Evolutionary conservation across 2,888 invertebrate species (phyloP).

Genomic region (Linnaemya vulpina): DNA sequence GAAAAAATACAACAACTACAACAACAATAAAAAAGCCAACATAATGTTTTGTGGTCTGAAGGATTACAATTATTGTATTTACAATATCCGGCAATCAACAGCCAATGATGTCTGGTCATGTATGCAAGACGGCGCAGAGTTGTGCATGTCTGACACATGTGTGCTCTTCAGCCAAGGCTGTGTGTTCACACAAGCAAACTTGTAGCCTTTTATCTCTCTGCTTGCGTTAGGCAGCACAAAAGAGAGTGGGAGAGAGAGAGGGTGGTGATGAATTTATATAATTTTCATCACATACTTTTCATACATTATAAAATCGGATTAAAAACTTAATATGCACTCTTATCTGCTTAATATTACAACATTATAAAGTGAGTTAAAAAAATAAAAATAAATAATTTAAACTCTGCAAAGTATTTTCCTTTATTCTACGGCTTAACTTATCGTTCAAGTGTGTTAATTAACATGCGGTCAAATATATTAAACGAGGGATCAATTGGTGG

Average conservation of each 20-base stretch:
- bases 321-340: constrained; percentile 47
- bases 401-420: constrained; percentile 9
- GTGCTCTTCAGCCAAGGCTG: not conserved
- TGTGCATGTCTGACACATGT: not conserved
- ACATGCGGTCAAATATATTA: constrained; percentile 62
- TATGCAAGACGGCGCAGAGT: constrained; percentile 14
- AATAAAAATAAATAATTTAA: constrained; percentile 2
- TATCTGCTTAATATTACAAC: constrained; percentile 30
- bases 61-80: constrained; percentile 69
- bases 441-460: constrained; percentile 59
- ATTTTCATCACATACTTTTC: constrained; percentile 56
- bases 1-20: too few species aligned
- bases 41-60: constrained; percentile 64
- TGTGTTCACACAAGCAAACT: not conserved
- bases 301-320: constrained; percentile 65
- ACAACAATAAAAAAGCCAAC: too few species aligned
- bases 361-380: constrained; percentile 22
- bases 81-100: constrained; percentile 70
- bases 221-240: not conserved
- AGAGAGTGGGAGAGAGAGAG: not conserved
- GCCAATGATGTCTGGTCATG: constrained; percentile 55
- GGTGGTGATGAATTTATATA: constrained; percentile 25
- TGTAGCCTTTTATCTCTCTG: not conserved
- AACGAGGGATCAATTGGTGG: constrained; percentile 43
- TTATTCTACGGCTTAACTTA: constrained; percentile 62